phyloP scores from a whole-genome alignment of 2,113 vertebrate species.

The Xerus inauris region DNA sequence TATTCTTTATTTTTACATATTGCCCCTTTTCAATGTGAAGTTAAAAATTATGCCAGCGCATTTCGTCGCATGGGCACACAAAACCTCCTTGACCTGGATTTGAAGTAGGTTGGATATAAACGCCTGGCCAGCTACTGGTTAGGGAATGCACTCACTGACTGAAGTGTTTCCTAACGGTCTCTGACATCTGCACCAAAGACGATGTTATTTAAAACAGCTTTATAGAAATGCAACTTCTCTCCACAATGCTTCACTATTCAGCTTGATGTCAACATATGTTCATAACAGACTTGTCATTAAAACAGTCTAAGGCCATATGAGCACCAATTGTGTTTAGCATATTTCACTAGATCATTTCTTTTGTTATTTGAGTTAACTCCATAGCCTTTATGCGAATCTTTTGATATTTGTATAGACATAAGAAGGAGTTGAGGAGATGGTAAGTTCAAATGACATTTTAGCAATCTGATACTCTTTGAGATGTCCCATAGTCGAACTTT shows the following conservation, averaged over 20 bases:
- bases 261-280: constrained; percentile 19
- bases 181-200: constrained; percentile 39
- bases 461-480: not conserved
- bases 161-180: constrained; percentile 36
- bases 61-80: not conserved
- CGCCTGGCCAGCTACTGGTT: not conserved
- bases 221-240: constrained; percentile 56
- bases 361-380: constrained; percentile 18
- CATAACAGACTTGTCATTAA: constrained; percentile 43
- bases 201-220: constrained; percentile 62
- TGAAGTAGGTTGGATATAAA: constrained; percentile 12
- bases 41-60: not conserved
- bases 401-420: not conserved
- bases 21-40: not conserved
- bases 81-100: not conserved
- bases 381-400: not conserved
- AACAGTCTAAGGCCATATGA: constrained; percentile 20
- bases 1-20: constrained; percentile 5
- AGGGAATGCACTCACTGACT: not conserved
- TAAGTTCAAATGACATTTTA: not conserved
- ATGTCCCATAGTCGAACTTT: not conserved
- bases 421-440: not conserved
- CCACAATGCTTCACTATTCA: constrained; percentile 35
- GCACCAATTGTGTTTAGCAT: constrained; percentile 25
- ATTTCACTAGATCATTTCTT: constrained; percentile 10